Evolutionary conservation across 2,888 invertebrate genomes (phyloP).

Genomic region (Lithophane semibrunnea): DNA sequence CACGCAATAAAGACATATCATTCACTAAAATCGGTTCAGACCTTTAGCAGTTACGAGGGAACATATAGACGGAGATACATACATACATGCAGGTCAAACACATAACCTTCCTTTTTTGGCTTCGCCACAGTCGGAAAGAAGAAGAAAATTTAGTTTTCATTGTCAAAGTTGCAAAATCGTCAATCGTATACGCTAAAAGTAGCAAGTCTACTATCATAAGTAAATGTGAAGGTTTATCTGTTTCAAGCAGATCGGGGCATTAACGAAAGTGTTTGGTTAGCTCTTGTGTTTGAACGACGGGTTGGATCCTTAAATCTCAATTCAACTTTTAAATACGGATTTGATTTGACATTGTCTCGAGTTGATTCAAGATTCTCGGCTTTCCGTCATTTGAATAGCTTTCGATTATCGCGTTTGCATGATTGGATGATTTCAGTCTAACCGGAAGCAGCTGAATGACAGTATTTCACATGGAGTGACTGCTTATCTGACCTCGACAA

Average conservation of each 20-base stretch:
- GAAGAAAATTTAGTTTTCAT: background rate
- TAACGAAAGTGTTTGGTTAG: slow-evolving; percentile 54
- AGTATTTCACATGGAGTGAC: background rate
- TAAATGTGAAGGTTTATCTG: slow-evolving; percentile 49
- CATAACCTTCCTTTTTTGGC: too few relatives aligned
- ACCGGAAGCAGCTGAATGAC: too few relatives aligned
- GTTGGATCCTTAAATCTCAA: slow-evolving; percentile 29
- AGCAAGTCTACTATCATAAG: slow-evolving; percentile 11
- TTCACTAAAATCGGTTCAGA: too few relatives aligned
- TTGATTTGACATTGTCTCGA: slow-evolving; percentile 20
- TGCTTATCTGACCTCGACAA: background rate
- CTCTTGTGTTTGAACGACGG: slow-evolving; percentile 35
- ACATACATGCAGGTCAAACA: too few relatives aligned
- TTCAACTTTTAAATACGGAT: slow-evolving; percentile 50
- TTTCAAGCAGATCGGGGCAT: slow-evolving; percentile 42
- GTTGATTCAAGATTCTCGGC: slow-evolving; percentile 12
- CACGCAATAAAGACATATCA: too few relatives aligned
- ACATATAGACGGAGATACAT: too few relatives aligned
- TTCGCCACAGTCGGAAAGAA: too few relatives aligned
- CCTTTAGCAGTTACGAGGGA: too few relatives aligned
- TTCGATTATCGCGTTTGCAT: background rate
- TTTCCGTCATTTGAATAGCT: slow-evolving; percentile 15
- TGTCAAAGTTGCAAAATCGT: background rate
- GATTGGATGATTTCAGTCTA: too few relatives aligned
- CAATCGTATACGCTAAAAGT: slow-evolving; percentile 9